Evolutionary conservation across 1,140 invertebrate genomes (phyloP).

Genomic region (Elymnias hypermnestra): DNA sequence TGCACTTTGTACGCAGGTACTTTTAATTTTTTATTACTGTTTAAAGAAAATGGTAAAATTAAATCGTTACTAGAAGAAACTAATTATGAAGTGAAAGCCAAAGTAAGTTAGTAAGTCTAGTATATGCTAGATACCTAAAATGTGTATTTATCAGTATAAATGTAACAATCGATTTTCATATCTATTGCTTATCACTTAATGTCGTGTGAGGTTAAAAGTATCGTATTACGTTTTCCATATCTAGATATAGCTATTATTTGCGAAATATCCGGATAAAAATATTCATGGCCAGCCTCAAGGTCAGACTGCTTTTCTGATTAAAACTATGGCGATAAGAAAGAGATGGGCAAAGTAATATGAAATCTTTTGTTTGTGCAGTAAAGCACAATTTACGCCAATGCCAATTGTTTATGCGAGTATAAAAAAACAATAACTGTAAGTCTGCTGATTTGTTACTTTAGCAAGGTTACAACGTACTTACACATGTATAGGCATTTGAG

Average conservation of each 20-base stretch:
- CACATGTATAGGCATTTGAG: conserved; percentile 9
- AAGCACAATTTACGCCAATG: conserved; percentile 31
- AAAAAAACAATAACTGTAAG: conserved; percentile 63
- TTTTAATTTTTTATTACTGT: no score
- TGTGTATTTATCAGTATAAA: no score
- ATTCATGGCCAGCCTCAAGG: conserved; percentile 70
- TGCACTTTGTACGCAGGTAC: no score
- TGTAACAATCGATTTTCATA: conserved; percentile 8
- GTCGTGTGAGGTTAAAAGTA: conserved; percentile 14
- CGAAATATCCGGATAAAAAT: conserved; percentile 72
- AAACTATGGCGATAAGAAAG: conserved; percentile 56
- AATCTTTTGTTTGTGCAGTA: conserved; percentile 29
- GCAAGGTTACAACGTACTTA: conserved; percentile 43
- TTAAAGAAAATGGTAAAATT: no score
- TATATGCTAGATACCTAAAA: no score
- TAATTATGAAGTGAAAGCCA: no score
- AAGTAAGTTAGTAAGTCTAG: neutral
- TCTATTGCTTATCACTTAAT: conserved; percentile 2
- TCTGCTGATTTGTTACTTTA: conserved; percentile 56
- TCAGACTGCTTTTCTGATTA: conserved; percentile 67
- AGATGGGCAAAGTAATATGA: conserved; percentile 30
- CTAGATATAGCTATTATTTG: conserved; percentile 33
- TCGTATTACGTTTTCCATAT: conserved; percentile 17
- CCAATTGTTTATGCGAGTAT: conserved; percentile 25
- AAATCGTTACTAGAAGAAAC: no score